Evolutionary conservation across 2,797 vertebrate species (phyloP).

Genomic region (Sparidentex hasta): DNA sequence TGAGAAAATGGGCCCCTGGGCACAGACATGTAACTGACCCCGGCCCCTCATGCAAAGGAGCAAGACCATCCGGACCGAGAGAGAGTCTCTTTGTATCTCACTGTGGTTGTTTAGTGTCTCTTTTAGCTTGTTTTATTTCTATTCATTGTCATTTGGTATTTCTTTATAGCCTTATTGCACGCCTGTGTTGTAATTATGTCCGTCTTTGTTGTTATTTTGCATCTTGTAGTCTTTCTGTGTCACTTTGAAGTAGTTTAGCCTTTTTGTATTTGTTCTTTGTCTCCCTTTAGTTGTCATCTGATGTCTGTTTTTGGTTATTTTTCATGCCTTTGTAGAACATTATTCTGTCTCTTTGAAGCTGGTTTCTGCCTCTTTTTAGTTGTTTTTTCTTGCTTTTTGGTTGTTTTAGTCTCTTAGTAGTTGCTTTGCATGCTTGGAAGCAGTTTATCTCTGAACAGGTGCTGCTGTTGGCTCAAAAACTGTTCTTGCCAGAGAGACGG

Average conservation of each 20-base stretch:
- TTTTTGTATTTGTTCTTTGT: not conserved
- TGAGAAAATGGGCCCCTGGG: slow-evolving; percentile 7
- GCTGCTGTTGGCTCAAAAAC: not conserved
- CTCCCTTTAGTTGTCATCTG: no score
- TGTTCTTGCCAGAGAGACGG: no score
- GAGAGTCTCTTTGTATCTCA: not conserved
- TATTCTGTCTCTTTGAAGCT: not conserved
- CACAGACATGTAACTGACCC: slow-evolving; percentile 3
- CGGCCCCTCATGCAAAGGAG: not conserved
- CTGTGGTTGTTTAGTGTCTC: not conserved
- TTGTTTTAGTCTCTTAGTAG: no score
- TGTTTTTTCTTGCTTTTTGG: not conserved
- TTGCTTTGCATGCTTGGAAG: not conserved
- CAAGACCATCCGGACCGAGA: not conserved
- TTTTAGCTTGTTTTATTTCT: not conserved
- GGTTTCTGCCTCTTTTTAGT: not conserved
- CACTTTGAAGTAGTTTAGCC: not conserved
- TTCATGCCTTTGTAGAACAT: not conserved
- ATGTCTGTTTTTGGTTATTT: not conserved
- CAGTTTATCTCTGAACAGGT: not conserved
- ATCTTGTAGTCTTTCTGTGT: not conserved
- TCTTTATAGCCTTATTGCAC: not conserved
- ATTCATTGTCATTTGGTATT: not conserved
- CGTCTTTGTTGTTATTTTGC: not conserved
- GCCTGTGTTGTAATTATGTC: not conserved